phyloP scores from a whole-genome alignment of 1,140 invertebrate species.

The Himalopsyche phryganea region DNA sequence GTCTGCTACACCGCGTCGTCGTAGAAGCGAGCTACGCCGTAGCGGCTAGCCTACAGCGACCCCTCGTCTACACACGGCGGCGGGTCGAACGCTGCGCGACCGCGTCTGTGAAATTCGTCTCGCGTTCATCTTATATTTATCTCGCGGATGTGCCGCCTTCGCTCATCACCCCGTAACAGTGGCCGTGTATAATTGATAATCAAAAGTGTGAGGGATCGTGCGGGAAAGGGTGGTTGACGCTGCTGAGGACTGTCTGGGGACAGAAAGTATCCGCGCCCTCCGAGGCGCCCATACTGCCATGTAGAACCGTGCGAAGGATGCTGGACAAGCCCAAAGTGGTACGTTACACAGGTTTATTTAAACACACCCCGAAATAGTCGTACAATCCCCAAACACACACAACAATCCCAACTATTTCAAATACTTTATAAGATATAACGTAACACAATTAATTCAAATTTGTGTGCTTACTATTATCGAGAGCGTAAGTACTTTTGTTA shows the following conservation, averaged over 20 bases:
- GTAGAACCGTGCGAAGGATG: constrained; percentile 25
- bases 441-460: neutral
- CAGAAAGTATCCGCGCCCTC: constrained; percentile 10
- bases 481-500: neutral
- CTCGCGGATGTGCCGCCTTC: neutral
- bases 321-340: constrained; percentile 34
- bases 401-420: neutral
- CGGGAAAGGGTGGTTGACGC: constrained; percentile 18
- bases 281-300: constrained; percentile 15
- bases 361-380: neutral
- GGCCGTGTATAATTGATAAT: constrained; percentile 15
- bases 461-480: neutral
- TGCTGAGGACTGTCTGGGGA: constrained; percentile 18
- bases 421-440: too few species aligned
- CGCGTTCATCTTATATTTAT: neutral
- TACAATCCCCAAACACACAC: neutral
- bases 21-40: neutral
- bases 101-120: neutral
- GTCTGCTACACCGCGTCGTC: too few species aligned
- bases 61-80: too few species aligned
- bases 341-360: constrained; percentile 4
- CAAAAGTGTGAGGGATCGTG: constrained; percentile 16
- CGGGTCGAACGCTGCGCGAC: too few species aligned
- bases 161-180: neutral
- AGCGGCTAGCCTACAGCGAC: too few species aligned